Conservation (phyloP, 2,888 invertebrate genomes). For the Orthonychiurus folsomi region DNA sequence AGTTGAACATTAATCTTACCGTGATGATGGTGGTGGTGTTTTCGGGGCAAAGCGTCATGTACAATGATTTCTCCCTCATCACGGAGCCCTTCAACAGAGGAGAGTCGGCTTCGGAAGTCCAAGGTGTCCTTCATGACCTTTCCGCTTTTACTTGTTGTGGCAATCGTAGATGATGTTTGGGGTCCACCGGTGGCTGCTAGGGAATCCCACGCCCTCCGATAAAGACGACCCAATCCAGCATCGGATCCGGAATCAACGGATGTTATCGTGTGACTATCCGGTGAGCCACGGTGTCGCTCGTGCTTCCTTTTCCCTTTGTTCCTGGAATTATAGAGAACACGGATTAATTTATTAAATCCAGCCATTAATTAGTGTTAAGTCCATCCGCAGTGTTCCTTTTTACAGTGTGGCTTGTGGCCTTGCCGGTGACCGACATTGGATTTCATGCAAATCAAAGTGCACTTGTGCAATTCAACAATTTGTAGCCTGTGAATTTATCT, state of each 20-base stretch:
- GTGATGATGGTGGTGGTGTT: constrained; percentile 64
- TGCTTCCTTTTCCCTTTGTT: constrained; percentile 63
- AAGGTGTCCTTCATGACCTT: constrained; percentile 57
- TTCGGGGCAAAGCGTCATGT: constrained; percentile 48
- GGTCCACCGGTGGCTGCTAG: constrained; percentile 54
- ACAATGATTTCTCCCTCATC: constrained; percentile 44
- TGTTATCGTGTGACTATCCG: constrained; percentile 83
- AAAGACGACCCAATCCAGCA: constrained; percentile 67
- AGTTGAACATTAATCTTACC: too few species aligned
- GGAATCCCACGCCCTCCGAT: constrained; percentile 87
- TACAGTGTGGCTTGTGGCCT: too few species aligned
- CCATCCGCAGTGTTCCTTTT: too few species aligned
- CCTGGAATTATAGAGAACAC: constrained; percentile 50
- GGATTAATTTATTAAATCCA: too few species aligned
- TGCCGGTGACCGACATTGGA: too few species aligned
- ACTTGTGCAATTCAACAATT: too few species aligned
- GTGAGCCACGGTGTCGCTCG: constrained; percentile 77
- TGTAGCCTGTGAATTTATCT: too few species aligned
- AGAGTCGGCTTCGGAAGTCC: constrained; percentile 46
- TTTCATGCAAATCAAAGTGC: too few species aligned
- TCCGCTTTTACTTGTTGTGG: constrained; percentile 27
- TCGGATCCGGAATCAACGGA: constrained; percentile 81
- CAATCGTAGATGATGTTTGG: constrained; percentile 32
- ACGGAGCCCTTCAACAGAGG: constrained; percentile 43
- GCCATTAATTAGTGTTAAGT: too few species aligned